Conservation (phyloP, 2,113 vertebrate species). For the Callopanchax toddi region DNA sequence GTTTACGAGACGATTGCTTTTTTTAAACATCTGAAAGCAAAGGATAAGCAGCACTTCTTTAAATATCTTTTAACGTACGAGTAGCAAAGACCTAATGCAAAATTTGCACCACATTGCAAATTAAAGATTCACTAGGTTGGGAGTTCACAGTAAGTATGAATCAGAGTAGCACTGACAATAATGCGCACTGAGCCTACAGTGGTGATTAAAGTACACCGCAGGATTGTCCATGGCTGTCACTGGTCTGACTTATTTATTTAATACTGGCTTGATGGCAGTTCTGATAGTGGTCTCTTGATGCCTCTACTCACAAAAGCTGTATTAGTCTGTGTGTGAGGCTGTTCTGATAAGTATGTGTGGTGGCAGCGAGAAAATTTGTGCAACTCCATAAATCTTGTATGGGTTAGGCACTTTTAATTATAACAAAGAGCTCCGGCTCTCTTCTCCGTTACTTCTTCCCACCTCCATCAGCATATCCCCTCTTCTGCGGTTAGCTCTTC, state of each 20-base stretch:
- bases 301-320: constrained; percentile 13
- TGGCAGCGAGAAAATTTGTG: constrained; percentile 40
- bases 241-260: constrained; percentile 60
- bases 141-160: constrained; percentile 8
- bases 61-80: not conserved
- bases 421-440: constrained; percentile 69
- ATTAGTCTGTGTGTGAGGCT: not conserved
- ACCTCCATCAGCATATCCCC: constrained; percentile 43
- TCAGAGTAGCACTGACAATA: constrained; percentile 11
- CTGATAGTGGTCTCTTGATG: constrained; percentile 25
- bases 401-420: constrained; percentile 75
- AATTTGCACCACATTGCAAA: constrained; percentile 6
- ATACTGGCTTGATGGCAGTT: constrained; percentile 42
- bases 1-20: not conserved
- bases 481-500: constrained; percentile 58
- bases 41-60: not conserved
- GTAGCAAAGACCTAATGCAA: constrained; percentile 1
- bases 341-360: constrained; percentile 15
- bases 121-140: constrained; percentile 27
- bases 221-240: constrained; percentile 45
- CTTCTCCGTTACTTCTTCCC: constrained; percentile 13
- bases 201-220: not conserved
- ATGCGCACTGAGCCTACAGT: not conserved
- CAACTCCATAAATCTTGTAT: constrained; percentile 60
- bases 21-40: not conserved